A percentile compares a stretch with the other conserved stretches of the same genome.
phyloP scores from a whole-genome alignment of 2,888 invertebrate genomes.

The Apotomis capreana region DNA sequence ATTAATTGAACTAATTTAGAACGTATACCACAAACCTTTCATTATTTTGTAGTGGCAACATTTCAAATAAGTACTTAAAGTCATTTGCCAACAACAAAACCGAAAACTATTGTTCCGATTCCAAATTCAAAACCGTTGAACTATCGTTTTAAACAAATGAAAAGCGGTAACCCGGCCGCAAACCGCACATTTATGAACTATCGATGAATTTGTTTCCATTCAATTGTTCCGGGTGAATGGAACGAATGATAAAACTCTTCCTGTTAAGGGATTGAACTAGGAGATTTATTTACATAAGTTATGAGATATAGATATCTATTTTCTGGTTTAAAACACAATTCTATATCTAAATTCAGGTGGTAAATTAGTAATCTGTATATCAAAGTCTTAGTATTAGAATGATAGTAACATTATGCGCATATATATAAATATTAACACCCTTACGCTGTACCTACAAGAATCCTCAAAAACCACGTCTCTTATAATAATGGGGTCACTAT shows the following conservation, averaged over 20 bases:
- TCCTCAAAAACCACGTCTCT: too few species aligned
- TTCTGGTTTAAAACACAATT: too few species aligned
- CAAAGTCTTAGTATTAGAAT: too few species aligned
- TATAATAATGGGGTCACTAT: too few species aligned
- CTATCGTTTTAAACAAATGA: constrained; percentile 33
- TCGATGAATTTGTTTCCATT: constrained; percentile 33
- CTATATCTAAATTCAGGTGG: too few species aligned
- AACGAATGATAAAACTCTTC: constrained; percentile 35
- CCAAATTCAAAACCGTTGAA: constrained; percentile 14
- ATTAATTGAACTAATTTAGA: too few species aligned
- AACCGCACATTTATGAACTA: constrained; percentile 39
- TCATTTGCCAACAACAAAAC: background rate
- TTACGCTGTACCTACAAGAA: too few species aligned
- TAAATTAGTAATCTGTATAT: too few species aligned
- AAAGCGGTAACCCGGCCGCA: constrained; percentile 34
- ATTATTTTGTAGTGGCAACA: background rate
- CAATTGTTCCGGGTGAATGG: constrained; percentile 38
- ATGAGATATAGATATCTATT: too few species aligned
- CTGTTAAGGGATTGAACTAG: background rate
- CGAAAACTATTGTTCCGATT: constrained; percentile 15
- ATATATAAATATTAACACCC: too few species aligned
- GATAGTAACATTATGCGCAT: too few species aligned
- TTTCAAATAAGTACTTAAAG: background rate
- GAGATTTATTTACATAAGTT: background rate
- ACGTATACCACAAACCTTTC: background rate